Evolutionary conservation across 2,888 invertebrate genomes (phyloP).

Genomic region (Boloria euphrosyne): DNA sequence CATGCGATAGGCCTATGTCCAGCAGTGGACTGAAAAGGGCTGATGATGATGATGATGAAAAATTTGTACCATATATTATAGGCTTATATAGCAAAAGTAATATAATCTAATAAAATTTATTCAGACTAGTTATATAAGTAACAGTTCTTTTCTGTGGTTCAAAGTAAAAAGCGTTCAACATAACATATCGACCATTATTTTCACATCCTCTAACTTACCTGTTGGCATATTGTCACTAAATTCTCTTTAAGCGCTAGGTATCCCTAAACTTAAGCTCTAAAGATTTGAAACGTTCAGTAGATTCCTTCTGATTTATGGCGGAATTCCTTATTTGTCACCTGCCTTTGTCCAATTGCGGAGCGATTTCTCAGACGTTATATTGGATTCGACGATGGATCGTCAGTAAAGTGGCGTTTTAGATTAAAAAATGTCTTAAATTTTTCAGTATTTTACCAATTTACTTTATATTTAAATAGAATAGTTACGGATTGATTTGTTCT

Average conservation of each 20-base stretch:
- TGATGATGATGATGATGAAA: no score
- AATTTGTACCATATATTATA: no score
- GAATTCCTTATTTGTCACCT: constrained; percentile 35
- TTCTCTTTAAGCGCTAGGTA: constrained; percentile 5
- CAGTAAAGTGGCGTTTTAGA: constrained; percentile 15
- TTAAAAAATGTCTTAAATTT: constrained; percentile 14
- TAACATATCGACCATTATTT: not conserved
- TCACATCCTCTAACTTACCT: not conserved
- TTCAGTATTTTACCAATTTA: no score
- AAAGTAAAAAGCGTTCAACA: no score
- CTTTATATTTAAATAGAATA: not conserved
- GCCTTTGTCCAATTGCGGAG: constrained; percentile 35
- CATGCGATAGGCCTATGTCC: no score
- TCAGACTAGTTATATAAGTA: no score
- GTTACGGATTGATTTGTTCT: no score
- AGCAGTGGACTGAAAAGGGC: no score
- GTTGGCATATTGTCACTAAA: constrained; percentile 12
- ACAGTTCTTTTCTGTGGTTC: no score
- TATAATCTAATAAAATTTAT: no score
- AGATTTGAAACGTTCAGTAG: constrained; percentile 18
- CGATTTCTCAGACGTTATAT: constrained; percentile 32
- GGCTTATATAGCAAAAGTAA: no score
- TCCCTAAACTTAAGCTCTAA: constrained; percentile 2
- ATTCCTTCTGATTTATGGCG: constrained; percentile 25
- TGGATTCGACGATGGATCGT: constrained; percentile 22